Evolutionary conservation across 2,888 invertebrate genomes (phyloP), one percentile per base, ranked within the genome.

Genomic region (Caenorhabditis sp.): DNA sequence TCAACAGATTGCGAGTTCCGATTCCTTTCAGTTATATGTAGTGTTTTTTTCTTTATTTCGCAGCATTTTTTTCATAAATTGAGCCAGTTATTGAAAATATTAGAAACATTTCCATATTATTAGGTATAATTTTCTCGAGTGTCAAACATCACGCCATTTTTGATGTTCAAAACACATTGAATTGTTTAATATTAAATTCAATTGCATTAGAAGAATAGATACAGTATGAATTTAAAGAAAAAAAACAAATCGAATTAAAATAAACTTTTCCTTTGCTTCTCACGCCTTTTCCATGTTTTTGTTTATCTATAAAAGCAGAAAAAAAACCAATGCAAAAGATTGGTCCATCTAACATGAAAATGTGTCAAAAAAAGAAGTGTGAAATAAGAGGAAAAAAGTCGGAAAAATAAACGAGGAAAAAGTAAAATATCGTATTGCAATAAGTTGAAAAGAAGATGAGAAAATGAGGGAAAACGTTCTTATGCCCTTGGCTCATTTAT

Each of bases 381-480:
- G 52, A 52, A 23, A 23, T 52, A 10, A 52, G 21, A 23, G 23
- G 50, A 27, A 26, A 49, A 8, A 57, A 49, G 21, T 25, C 49
- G 20, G 21, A 53, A 53, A 53, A 43, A 43, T 43, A 43, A 43
- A 23, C 43, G 23, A 26, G 31, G 58, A 56, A 63, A 57, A 58
- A 38, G 50, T 38, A 63, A 56, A 62, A 49, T 67, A 72, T 72
- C 72, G 72, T 72, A 72, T 72, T 72, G 72, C 72, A 67, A 67
- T 62, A 57, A 65, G 67, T 67, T 61, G 64, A 63, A 64, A 62
- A 67, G 61, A 64, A 71, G 52, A 71, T 67, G 71, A 61, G 71
- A 71, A 67, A 67, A 67, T 61, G 64, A 64, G 67, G 60, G 67
- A 57, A 72, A 67, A 72, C 72, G 72, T 72, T 72, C 72, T 72